Evolutionary conservation across 2,113 vertebrate species (phyloP).

Genomic region (Apeltes quadracus): DNA sequence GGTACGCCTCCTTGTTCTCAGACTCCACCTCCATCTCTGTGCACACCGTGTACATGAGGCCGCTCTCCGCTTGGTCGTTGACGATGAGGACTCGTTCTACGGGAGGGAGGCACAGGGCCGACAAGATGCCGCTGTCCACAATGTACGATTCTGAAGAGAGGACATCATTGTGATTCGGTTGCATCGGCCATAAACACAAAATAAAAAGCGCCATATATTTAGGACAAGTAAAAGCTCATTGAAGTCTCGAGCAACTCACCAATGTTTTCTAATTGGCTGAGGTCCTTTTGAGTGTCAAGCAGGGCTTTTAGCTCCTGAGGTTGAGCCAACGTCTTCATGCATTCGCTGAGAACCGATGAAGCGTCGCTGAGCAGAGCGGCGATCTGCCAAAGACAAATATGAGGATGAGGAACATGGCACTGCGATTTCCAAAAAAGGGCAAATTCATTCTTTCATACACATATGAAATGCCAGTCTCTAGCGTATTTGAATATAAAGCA

Average conservation of each 20-base stretch:
- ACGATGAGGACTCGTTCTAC: slow-evolving; percentile 70
- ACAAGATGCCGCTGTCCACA: slow-evolving; percentile 72
- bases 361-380: slow-evolving; percentile 66
- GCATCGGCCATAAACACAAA: neutral
- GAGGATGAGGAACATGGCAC: neutral
- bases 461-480: neutral
- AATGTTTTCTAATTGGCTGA: slow-evolving; percentile 66
- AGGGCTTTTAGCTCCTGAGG: slow-evolving; percentile 68
- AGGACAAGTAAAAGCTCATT: neutral
- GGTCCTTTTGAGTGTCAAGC: slow-evolving; percentile 73
- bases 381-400: slow-evolving; percentile 53
- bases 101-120: slow-evolving; percentile 71
- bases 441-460: neutral
- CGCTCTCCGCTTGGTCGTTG: slow-evolving; percentile 58
- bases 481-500: neutral
- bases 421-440: neutral
- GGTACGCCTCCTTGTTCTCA: slow-evolving; percentile 59
- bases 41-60: slow-evolving; percentile 66
- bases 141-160: slow-evolving; percentile 59
- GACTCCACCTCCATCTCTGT: slow-evolving; percentile 75
- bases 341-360: slow-evolving; percentile 68
- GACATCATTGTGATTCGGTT: neutral
- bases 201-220: neutral
- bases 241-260: slow-evolving; percentile 45
- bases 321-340: slow-evolving; percentile 60